phyloP scores from a whole-genome alignment of 2,797 vertebrate species.

The Sus cebifrons region DNA sequence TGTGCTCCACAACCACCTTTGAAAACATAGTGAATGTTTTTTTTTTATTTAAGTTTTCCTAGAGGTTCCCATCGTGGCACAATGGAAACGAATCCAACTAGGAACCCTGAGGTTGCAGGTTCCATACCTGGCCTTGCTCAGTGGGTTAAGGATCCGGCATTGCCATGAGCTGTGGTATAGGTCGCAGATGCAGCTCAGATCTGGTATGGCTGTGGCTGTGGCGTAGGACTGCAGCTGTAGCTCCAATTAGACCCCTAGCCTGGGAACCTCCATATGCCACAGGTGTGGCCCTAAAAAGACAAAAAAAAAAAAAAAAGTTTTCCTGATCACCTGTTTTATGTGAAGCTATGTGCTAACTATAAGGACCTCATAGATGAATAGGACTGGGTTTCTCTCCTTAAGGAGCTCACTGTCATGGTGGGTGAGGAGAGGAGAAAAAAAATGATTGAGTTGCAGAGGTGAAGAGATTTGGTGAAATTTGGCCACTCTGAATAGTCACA shows the following conservation, averaged over 20 bases:
- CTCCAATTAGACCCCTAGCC: too few relatives aligned
- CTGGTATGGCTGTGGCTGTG: too few relatives aligned
- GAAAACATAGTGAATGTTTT: neutral
- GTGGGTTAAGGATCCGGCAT: too few relatives aligned
- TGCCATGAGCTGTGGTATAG: too few relatives aligned
- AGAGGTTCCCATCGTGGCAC: too few relatives aligned
- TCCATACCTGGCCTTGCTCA: too few relatives aligned
- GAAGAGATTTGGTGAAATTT: neutral
- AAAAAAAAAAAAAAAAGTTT: neutral
- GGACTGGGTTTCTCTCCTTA: neutral
- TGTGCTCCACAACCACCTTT: neutral
- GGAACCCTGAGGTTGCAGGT: too few relatives aligned
- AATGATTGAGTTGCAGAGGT: neutral
- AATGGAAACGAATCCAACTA: too few relatives aligned
- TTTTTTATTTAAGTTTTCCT: neutral
- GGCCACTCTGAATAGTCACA: neutral
- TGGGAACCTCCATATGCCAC: too few relatives aligned
- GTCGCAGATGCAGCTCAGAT: too few relatives aligned
- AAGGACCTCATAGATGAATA: neutral
- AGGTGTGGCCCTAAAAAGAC: too few relatives aligned
- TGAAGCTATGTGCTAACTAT: neutral
- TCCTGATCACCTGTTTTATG: neutral
- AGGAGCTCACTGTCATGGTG: neutral
- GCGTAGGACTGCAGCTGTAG: too few relatives aligned
- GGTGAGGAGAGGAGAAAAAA: neutral